Evolutionary conservation across 2,113 vertebrate species (phyloP).

Genomic region (Dicentrarchus labrax): DNA sequence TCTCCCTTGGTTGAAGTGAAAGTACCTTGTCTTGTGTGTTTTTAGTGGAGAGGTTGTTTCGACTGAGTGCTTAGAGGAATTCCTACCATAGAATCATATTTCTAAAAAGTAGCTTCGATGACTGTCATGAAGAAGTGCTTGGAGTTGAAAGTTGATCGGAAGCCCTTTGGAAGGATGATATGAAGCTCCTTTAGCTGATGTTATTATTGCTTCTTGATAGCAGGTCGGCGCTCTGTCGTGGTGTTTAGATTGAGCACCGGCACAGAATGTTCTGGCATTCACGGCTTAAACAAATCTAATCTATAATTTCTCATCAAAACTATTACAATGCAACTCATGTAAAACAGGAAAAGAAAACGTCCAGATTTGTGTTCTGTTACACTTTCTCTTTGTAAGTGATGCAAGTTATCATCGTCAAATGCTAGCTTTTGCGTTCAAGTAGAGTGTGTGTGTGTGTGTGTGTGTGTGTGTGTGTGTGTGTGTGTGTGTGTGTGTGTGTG

Average conservation of each 20-base stretch:
- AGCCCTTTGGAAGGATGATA: conserved; percentile 16
- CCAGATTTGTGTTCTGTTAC: conserved; percentile 10
- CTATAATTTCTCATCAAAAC: conserved; percentile 20
- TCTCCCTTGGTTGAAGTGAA: conserved; percentile 76
- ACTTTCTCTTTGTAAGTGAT: conserved; percentile 20
- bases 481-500: conserved; percentile 20
- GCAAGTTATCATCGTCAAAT: conserved; percentile 31
- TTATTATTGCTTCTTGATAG: conserved; percentile 28
- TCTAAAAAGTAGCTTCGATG: conserved; percentile 35
- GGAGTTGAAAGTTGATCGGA: conserved; percentile 28
- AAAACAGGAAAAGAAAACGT: background rate
- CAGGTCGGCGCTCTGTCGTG: background rate
- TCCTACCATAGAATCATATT: conserved; percentile 53
- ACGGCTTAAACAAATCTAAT: conserved; percentile 38
- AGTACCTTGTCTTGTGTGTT: conserved; percentile 62
- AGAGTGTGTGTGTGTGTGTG: background rate
- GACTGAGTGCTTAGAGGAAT: conserved; percentile 63
- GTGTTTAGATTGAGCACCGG: conserved; percentile 33
- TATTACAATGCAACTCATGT: background rate
- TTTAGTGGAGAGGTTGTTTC: conserved; percentile 66
- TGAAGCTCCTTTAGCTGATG: background rate
- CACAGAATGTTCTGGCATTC: conserved; percentile 33
- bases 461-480: conserved; percentile 6
- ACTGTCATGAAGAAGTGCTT: conserved; percentile 39
- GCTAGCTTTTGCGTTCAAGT: conserved; percentile 21